phyloP scores from a whole-genome alignment of 1,140 invertebrate species.

The Bradynema listronoti region DNA sequence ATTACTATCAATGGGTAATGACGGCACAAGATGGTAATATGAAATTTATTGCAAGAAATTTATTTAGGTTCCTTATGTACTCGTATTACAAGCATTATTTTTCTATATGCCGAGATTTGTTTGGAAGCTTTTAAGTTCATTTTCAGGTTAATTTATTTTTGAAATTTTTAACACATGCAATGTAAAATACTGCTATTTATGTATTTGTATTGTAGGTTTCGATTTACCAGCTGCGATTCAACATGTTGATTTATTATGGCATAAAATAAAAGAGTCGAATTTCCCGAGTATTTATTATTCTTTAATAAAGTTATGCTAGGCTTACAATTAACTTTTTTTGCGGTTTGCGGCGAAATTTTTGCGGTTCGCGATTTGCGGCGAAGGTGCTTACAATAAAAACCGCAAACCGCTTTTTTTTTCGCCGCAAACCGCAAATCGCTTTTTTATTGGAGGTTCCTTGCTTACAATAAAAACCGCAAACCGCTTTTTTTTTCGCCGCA shows the following conservation, averaged over 20 bases:
- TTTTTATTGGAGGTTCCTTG: no score
- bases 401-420: no score
- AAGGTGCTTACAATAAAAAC: conserved; percentile 1
- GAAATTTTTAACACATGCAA: conserved; percentile 14
- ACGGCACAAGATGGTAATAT: no score
- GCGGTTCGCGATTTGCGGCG: conserved; percentile 1
- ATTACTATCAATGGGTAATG: conserved; percentile 57
- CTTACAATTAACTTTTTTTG: no score
- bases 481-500: no score
- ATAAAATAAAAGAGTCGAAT: conserved; percentile 27
- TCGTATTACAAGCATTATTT: conserved; percentile 51
- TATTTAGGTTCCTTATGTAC: conserved; percentile 52
- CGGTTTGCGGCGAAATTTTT: no score
- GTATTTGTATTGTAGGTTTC: conserved; percentile 39
- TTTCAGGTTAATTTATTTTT: conserved; percentile 39
- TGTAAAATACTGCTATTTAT: neutral
- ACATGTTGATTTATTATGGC: conserved; percentile 48
- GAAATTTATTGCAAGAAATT: no score
- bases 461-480: no score
- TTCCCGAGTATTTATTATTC: conserved; percentile 17
- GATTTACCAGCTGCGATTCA: conserved; percentile 44
- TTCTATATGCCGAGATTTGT: conserved; percentile 55
- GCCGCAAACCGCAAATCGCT: no score
- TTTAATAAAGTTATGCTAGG: no score
- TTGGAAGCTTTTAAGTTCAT: conserved; percentile 41